Evolutionary conservation across 2,113 vertebrate genomes (phyloP).

Genomic region (Arvicanthis niloticus): DNA sequence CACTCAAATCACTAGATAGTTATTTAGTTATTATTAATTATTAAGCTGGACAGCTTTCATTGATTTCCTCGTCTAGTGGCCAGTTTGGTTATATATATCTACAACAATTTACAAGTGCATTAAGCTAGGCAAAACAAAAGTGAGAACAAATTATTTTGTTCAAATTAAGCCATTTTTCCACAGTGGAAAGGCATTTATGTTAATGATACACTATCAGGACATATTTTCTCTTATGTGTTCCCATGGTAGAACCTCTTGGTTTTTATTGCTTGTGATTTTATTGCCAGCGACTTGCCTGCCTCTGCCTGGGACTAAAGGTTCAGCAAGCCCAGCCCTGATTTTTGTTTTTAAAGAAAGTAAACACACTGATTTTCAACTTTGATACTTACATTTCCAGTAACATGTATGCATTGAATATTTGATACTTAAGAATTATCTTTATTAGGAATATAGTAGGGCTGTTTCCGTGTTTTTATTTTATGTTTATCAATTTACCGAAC

Average conservation of each 20-base stretch:
- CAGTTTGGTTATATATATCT: neutral
- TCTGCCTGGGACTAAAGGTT: neutral
- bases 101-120: conserved; percentile 26
- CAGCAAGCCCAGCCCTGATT: neutral
- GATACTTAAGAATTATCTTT: neutral
- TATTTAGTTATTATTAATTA: neutral
- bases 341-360: neutral
- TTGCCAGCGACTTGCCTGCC: neutral
- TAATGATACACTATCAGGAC: neutral
- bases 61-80: conserved; percentile 9
- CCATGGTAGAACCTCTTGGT: neutral
- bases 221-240: conserved; percentile 24
- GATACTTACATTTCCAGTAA: neutral
- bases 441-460: neutral
- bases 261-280: neutral
- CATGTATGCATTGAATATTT: neutral
- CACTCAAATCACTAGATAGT: neutral
- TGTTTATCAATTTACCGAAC: neutral
- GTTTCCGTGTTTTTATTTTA: neutral
- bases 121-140: conserved; percentile 35
- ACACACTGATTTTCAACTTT: neutral
- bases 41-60: conserved; percentile 13
- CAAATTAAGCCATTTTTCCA: conserved; percentile 15
- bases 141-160: conserved; percentile 25
- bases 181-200: neutral